Evolutionary conservation across 2,888 invertebrate genomes (phyloP).

Genomic region (Dysmachus trigonus): DNA sequence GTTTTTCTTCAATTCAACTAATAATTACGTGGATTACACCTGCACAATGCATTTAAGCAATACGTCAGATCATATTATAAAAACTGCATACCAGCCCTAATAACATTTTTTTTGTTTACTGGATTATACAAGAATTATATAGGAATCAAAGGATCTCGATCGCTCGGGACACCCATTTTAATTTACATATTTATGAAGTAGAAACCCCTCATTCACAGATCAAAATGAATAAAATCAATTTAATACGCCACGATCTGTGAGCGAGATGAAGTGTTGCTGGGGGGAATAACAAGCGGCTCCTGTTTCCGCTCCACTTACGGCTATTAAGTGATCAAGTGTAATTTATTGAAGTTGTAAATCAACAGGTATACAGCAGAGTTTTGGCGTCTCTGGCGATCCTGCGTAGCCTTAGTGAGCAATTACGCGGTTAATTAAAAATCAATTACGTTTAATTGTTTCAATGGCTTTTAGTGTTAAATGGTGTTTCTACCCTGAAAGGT

Average conservation of each 20-base stretch:
- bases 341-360: conserved; percentile 2
- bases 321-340: conserved; percentile 21
- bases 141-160: not conserved
- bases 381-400: not conserved
- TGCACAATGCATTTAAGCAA: not conserved
- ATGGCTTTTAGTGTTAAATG: not conserved
- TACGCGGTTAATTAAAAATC: not conserved
- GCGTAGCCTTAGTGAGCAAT: not conserved
- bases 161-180: not conserved
- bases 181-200: not conserved
- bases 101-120: not conserved
- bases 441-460: not conserved
- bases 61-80: not conserved
- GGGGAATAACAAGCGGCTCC: not conserved
- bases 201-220: not conserved
- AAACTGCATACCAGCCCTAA: not conserved
- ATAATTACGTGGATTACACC: not conserved
- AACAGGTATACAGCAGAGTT: not conserved
- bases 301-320: not conserved
- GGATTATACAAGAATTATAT: not conserved
- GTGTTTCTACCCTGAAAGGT: not conserved
- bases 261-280: not conserved
- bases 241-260: not conserved
- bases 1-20: not conserved
- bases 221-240: not conserved